Evolutionary conservation across 2,888 invertebrate species (phyloP).

Genomic region (Drosophila phalerata): DNA sequence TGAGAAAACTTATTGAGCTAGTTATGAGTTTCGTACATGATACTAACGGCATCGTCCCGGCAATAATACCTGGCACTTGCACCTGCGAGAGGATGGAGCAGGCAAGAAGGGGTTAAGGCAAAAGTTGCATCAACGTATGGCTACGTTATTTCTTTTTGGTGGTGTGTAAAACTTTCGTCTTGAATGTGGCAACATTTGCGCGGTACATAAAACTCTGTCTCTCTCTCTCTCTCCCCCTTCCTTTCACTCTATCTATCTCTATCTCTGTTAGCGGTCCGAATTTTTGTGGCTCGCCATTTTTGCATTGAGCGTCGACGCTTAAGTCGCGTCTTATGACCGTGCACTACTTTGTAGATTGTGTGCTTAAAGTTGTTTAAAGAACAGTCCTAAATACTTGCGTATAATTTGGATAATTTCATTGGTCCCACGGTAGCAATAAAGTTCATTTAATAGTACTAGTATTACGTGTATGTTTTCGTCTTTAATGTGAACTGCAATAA

Average conservation of each 20-base stretch:
- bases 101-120: not conserved
- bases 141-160: slow-evolving; percentile 74
- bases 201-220: slow-evolving; percentile 54
- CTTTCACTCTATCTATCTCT: not conserved
- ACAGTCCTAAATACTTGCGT: not conserved
- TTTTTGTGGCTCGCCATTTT: slow-evolving; percentile 38
- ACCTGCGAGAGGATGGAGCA: slow-evolving; percentile 24
- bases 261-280: slow-evolving; percentile 45
- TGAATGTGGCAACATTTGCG: slow-evolving; percentile 50
- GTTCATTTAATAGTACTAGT: slow-evolving; percentile 10
- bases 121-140: slow-evolving; percentile 23
- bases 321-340: slow-evolving; percentile 43
- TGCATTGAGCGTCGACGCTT: slow-evolving; percentile 46
- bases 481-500: slow-evolving; percentile 33
- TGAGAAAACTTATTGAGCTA: slow-evolving; percentile 79
- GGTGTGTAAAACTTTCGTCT: slow-evolving; percentile 66
- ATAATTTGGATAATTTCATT: slow-evolving; percentile 32
- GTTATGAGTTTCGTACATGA: slow-evolving; percentile 80
- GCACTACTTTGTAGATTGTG: slow-evolving; percentile 50
- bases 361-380: slow-evolving; percentile 12
- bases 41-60: slow-evolving; percentile 67
- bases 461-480: not conserved
- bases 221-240: not conserved
- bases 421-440: slow-evolving; percentile 28
- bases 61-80: slow-evolving; percentile 68